phyloP scores from a whole-genome alignment of 2,113 vertebrate species.

The Tyto alba region DNA sequence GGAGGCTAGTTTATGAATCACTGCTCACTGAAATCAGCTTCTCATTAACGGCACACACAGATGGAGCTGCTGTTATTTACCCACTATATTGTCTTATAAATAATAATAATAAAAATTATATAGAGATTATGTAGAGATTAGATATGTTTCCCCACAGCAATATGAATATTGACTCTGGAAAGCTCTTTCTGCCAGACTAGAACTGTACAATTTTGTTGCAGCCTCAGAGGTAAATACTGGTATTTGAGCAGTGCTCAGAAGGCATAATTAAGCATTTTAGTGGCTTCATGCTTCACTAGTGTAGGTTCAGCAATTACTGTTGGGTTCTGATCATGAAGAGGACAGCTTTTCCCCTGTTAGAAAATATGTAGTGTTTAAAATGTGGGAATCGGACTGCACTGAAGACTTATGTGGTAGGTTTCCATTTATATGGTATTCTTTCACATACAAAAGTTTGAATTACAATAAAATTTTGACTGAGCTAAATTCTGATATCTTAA shows the following conservation, averaged over 20 bases:
- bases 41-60: background rate
- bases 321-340: background rate
- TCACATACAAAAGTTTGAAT: background rate
- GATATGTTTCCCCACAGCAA: background rate
- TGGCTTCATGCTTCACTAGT: background rate
- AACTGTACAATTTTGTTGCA: conserved; percentile 24
- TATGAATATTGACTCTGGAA: conserved; percentile 42
- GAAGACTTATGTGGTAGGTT: background rate
- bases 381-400: background rate
- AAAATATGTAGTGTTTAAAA: background rate
- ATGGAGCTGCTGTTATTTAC: conserved; percentile 21
- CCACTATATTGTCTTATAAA: conserved; percentile 1
- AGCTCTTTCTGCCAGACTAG: conserved; percentile 8
- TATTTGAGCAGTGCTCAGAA: conserved; percentile 29
- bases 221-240: conserved; percentile 40
- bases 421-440: background rate
- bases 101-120: conserved; percentile 5
- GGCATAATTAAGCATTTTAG: conserved; percentile 26
- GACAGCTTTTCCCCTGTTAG: background rate
- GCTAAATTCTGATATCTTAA: background rate
- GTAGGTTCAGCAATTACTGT: background rate
- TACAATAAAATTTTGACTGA: background rate
- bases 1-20: background rate
- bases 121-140: conserved; percentile 4
- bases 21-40: background rate